These are phyloP conservation scores for Lepetodrilus schrolli DNA, from an alignment of 2,888 invertebrate species.

Conservation along the genomic window DNA sequence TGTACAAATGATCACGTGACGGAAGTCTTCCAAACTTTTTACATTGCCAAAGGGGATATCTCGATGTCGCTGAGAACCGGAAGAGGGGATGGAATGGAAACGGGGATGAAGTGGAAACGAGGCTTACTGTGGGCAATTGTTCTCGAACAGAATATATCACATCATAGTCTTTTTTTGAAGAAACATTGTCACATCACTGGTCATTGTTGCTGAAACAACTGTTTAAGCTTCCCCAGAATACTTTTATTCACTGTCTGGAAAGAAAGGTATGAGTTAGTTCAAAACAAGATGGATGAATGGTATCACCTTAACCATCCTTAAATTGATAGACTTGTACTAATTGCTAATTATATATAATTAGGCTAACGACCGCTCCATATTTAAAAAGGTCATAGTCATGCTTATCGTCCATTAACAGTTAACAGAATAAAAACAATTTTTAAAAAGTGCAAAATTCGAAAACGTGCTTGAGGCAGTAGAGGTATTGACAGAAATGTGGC, in stretches of 20 bases:
- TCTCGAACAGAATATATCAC: conserved; percentile 14
- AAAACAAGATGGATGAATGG: too few relatives aligned
- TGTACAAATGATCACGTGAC: conserved; percentile 14
- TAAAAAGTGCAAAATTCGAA: too few relatives aligned
- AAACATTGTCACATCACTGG: background rate
- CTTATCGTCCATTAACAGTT: too few relatives aligned
- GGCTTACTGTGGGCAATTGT: conserved; percentile 18
- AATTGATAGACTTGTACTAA: too few relatives aligned
- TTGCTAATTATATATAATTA: too few relatives aligned
- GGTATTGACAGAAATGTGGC: too few relatives aligned
- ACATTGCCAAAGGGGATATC: background rate
- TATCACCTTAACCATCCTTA: too few relatives aligned
- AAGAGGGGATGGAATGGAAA: conserved; percentile 16
- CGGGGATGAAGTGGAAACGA: conserved; percentile 19
- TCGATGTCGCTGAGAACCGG: conserved; percentile 18
- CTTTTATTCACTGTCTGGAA: conserved; percentile 2
- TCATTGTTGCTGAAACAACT: background rate
- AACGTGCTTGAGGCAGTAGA: too few relatives aligned
- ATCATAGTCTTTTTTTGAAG: background rate
- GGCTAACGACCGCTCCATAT: too few relatives aligned
- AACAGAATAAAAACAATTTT: too few relatives aligned
- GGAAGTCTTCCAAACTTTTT: background rate
- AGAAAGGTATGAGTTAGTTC: conserved; percentile 14
- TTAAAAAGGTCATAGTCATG: too few relatives aligned
- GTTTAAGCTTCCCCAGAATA: background rate